phyloP scores from a whole-genome alignment of 2,888 invertebrate genomes.

The Volucella zonaria region DNA sequence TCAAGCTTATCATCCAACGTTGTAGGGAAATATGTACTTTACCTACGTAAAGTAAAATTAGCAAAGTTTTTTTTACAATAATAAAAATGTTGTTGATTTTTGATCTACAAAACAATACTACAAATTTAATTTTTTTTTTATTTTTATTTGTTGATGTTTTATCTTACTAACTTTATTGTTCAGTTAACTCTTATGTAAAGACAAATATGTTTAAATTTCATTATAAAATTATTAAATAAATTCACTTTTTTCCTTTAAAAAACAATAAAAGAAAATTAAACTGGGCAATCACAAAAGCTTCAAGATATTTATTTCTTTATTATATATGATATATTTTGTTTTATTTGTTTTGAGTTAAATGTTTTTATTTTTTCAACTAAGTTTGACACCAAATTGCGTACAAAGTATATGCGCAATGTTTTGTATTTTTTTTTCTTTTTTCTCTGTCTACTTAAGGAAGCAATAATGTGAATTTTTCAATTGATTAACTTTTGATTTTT shows the following conservation, averaged over 20 bases:
- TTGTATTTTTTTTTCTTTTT: conserved; percentile 3
- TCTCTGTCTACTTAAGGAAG: conserved; percentile 35
- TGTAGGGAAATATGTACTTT: too few relatives aligned
- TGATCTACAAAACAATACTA: too few relatives aligned
- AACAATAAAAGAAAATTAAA: conserved; percentile 17
- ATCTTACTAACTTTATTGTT: conserved; percentile 39
- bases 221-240: conserved; percentile 48
- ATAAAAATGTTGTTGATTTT: too few relatives aligned
- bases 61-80: too few relatives aligned
- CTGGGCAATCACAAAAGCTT: conserved; percentile 57
- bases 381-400: conserved; percentile 49
- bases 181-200: conserved; percentile 40
- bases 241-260: conserved; percentile 28
- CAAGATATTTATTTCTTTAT: conserved; percentile 29
- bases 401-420: neutral
- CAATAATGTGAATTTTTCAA: conserved; percentile 41
- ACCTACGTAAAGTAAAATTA: too few relatives aligned
- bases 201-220: conserved; percentile 28
- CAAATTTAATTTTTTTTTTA: too few relatives aligned
- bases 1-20: too few relatives aligned
- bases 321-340: conserved; percentile 17
- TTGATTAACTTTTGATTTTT: conserved; percentile 12
- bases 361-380: conserved; percentile 21
- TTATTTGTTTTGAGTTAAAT: conserved; percentile 6
- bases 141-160: neutral